Percentiles rank a stretch among this genome's conserved stretches.
These are phyloP conservation scores for Eurois occulta DNA, from an alignment of 2,888 invertebrate genomes.

Conservation along the genomic window DNA sequence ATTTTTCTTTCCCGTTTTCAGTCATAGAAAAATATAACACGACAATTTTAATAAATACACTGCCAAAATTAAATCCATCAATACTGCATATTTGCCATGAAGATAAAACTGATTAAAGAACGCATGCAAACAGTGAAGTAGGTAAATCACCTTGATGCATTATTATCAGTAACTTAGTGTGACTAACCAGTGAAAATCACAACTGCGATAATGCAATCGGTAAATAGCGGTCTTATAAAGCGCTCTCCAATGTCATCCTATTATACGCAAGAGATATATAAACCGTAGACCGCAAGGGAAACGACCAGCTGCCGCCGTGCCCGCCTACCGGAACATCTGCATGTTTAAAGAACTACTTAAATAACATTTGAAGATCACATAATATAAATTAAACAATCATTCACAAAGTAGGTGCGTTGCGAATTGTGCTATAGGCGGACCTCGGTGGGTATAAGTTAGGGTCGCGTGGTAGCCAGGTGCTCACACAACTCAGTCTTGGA, in stretches of 20 bases:
- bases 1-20: conserved; percentile 63
- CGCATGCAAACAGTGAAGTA: conserved; percentile 39
- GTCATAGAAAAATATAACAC: conserved; percentile 29
- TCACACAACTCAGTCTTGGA: conserved; percentile 77
- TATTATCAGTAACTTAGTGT: conserved; percentile 50
- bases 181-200: conserved; percentile 53
- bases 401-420: conserved; percentile 87
- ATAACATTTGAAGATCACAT: conserved; percentile 88
- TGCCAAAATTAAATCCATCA: neutral
- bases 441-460: conserved; percentile 71
- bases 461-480: conserved; percentile 88
- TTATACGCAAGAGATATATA: conserved; percentile 68
- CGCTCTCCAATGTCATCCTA: conserved; percentile 58
- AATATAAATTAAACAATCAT: conserved; percentile 89
- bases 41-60: neutral
- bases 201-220: conserved; percentile 52
- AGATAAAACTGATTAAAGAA: conserved; percentile 22
- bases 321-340: conserved; percentile 85
- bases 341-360: conserved; percentile 89
- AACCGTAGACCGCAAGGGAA: conserved; percentile 75
- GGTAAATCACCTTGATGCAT: conserved; percentile 54
- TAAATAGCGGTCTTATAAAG: conserved; percentile 61
- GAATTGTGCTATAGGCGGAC: conserved; percentile 76
- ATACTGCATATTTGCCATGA: conserved; percentile 23
- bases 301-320: conserved; percentile 82